These are phyloP conservation scores for Nesoenas mayeri DNA, from an alignment of 2,113 vertebrate species.

Conservation along the genomic window DNA sequence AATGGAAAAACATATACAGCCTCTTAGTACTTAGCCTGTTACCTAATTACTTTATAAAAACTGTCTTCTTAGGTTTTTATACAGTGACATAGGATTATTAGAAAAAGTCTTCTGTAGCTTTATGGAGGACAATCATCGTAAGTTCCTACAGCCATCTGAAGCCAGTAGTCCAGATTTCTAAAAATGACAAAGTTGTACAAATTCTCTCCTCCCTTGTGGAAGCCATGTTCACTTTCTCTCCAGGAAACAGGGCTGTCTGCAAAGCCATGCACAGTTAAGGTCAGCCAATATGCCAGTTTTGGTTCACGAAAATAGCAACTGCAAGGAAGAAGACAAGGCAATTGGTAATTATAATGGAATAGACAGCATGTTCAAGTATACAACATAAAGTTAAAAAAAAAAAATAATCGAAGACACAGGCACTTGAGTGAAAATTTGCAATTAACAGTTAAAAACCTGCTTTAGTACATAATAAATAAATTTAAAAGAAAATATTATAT, in stretches of 20 bases:
- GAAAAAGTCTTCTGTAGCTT: not conserved
- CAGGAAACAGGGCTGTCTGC: constrained; percentile 90
- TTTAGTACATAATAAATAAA: not conserved
- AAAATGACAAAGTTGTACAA: constrained; percentile 90
- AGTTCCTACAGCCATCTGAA: constrained; percentile 86
- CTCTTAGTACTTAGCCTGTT: not conserved
- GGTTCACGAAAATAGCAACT: constrained; percentile 83
- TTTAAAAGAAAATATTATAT: not conserved
- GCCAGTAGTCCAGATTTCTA: constrained; percentile 85
- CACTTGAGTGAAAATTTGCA: not conserved
- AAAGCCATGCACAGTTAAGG: constrained; percentile 89
- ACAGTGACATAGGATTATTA: not conserved
- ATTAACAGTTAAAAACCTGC: not conserved
- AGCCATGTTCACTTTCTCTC: constrained; percentile 83
- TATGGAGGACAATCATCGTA: constrained; percentile 85
- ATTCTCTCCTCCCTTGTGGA: constrained; percentile 87
- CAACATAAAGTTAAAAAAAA: not conserved
- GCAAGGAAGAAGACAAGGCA: constrained; percentile 35
- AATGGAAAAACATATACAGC: not conserved
- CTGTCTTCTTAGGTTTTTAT: not conserved
- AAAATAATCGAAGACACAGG: not conserved
- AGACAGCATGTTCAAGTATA: not conserved
- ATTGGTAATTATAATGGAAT: not conserved
- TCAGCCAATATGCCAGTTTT: constrained; percentile 78
- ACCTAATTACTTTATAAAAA: not conserved